Evolutionary conservation across 2,113 vertebrate species (phyloP).

Genomic region (Sinocyclocheilus maitianheensis): DNA sequence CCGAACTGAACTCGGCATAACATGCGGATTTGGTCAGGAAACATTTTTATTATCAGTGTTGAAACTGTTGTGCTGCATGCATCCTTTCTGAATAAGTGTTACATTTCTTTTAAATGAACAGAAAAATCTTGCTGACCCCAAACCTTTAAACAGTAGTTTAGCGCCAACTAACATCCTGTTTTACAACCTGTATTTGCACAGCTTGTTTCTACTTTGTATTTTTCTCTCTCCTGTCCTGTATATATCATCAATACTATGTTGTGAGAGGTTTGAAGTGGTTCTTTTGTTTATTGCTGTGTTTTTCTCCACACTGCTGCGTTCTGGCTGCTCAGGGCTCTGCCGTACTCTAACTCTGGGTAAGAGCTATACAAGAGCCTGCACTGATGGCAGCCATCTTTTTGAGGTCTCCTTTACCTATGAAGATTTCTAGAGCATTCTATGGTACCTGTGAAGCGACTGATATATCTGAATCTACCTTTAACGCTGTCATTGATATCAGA

Average conservation of each 20-base stretch:
- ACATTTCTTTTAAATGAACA: too few species aligned
- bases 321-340: constrained; percentile 55
- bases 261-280: constrained; percentile 19
- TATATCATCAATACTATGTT: neutral
- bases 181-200: neutral
- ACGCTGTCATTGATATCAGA: neutral
- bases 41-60: neutral
- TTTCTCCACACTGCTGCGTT: constrained; percentile 26
- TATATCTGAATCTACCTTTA: neutral
- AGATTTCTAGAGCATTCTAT: constrained; percentile 17
- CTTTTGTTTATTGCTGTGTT: constrained; percentile 45
- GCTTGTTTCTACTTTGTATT: neutral
- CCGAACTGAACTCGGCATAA: too few species aligned
- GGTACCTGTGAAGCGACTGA: neutral
- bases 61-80: neutral
- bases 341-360: constrained; percentile 57
- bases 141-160: neutral
- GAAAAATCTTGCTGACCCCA: neutral
- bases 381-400: neutral
- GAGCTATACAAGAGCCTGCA: constrained; percentile 27
- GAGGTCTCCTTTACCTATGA: neutral
- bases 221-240: neutral
- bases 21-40: neutral
- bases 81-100: neutral
- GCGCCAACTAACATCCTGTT: neutral